These are phyloP conservation scores for Platycheirus rosarum DNA, from an alignment of 2,888 invertebrate genomes.

Conservation along the genomic window DNA sequence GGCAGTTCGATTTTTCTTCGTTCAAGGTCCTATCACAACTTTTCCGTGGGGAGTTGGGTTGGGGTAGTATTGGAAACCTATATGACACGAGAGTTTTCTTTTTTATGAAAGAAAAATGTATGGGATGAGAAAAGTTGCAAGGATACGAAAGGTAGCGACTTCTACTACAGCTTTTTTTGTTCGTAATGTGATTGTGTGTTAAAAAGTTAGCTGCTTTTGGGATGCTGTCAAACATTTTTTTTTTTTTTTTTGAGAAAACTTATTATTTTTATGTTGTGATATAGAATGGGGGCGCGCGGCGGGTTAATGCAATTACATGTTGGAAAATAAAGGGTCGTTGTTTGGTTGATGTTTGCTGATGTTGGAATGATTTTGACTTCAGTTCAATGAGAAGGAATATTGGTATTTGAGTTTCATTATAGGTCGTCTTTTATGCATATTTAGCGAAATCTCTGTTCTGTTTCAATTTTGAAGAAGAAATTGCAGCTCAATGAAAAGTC, in stretches of 20 bases:
- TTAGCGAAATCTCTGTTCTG: too few species aligned
- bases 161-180: neutral
- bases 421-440: too few species aligned
- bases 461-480: too few species aligned
- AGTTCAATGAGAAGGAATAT: too few species aligned
- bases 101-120: conserved; percentile 33
- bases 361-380: too few species aligned
- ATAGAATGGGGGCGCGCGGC: neutral
- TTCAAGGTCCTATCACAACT: conserved; percentile 70
- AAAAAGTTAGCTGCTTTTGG: conserved; percentile 40
- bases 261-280: conserved; percentile 38
- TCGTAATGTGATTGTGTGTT: conserved; percentile 39
- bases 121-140: conserved; percentile 59
- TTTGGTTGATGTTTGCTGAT: too few species aligned
- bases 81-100: conserved; percentile 1
- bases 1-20: conserved; percentile 66
- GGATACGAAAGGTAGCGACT: conserved; percentile 43
- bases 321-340: too few species aligned
- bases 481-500: too few species aligned
- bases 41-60: conserved; percentile 25
- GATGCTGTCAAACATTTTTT: conserved; percentile 34
- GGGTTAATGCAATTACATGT: conserved; percentile 18
- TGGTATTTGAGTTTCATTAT: too few species aligned
- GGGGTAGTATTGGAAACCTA: neutral
- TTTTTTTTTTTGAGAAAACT: conserved; percentile 20